These are phyloP conservation scores for Chirona hameri DNA, from an alignment of 2,888 invertebrate species.

Conservation along the genomic window DNA sequence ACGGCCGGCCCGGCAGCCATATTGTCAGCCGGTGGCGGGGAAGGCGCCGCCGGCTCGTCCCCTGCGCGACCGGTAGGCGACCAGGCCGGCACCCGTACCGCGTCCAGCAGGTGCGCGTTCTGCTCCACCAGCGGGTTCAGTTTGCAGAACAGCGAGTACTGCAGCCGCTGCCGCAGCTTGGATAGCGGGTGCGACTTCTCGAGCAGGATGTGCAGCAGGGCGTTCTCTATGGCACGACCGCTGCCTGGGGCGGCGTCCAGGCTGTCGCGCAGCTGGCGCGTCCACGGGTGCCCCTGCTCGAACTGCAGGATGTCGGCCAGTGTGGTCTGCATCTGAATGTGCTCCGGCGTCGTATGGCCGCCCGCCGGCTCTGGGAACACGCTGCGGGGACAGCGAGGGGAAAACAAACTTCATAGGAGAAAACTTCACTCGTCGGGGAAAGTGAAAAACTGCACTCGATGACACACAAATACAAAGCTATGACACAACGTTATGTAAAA, in stretches of 20 bases:
- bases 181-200: slow-evolving; percentile 29
- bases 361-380: neutral
- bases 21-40: no score
- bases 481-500: no score
- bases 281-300: neutral
- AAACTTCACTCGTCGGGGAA: no score
- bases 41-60: neutral
- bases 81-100: neutral
- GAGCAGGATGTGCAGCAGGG: slow-evolving; percentile 9
- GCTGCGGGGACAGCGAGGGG: neutral
- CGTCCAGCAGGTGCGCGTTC: slow-evolving; percentile 14
- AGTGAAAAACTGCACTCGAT: no score
- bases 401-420: neutral
- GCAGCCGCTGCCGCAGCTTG: slow-evolving; percentile 13
- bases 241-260: neutral
- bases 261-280: neutral
- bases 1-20: no score
- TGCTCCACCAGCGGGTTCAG: slow-evolving; percentile 13
- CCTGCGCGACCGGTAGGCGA: neutral
- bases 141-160: slow-evolving; percentile 26
- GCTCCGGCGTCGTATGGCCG: neutral
- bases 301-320: slow-evolving; percentile 24
- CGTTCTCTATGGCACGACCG: neutral
- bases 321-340: neutral
- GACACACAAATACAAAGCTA: no score